Conservation (phyloP, 2,888 invertebrate genomes). For the Volucella zonaria region DNA sequence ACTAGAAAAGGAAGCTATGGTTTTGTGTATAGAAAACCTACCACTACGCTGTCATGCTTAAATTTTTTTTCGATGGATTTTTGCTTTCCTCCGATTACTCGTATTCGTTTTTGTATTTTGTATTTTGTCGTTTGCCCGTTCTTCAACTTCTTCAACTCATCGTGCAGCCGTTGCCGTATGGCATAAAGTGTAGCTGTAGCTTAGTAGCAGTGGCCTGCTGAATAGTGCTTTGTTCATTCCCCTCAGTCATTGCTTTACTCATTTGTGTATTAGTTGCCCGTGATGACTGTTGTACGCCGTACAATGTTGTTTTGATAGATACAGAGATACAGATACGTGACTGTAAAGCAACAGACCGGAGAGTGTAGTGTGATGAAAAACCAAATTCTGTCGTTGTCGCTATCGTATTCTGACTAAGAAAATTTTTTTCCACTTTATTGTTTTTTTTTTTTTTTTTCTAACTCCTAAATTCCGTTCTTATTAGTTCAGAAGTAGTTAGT, state of each 20-base stretch:
- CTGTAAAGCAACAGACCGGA: slow-evolving; percentile 71
- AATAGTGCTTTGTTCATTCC: slow-evolving; percentile 69
- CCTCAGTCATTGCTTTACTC: slow-evolving; percentile 66
- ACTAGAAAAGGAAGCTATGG: slow-evolving; percentile 4
- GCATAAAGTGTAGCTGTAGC: neutral
- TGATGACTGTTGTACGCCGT: slow-evolving; percentile 68
- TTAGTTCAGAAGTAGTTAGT: slow-evolving; percentile 11
- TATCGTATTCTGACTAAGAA: slow-evolving; percentile 39
- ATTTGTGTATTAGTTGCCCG: slow-evolving; percentile 70
- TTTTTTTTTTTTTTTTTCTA: slow-evolving; percentile 25
- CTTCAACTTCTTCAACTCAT: slow-evolving; percentile 2
- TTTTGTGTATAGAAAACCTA: neutral
- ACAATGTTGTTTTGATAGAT: slow-evolving; percentile 67
- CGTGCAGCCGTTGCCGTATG: slow-evolving; percentile 17
- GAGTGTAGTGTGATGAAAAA: slow-evolving; percentile 61
- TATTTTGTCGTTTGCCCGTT: slow-evolving; percentile 1
- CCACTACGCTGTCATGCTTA: slow-evolving; percentile 18
- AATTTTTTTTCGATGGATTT: slow-evolving; percentile 53
- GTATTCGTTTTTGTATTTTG: neutral
- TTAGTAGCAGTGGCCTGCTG: neutral
- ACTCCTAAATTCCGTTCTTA: slow-evolving; percentile 38
- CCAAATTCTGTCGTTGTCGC: slow-evolving; percentile 50
- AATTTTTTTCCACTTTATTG: slow-evolving; percentile 6
- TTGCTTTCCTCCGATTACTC: slow-evolving; percentile 35
- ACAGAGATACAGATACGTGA: slow-evolving; percentile 70